Evolutionary conservation across 2,888 invertebrate species (phyloP), one percentile per base, ranked within the genome.

Genomic region (Mythimna albipuncta): DNA sequence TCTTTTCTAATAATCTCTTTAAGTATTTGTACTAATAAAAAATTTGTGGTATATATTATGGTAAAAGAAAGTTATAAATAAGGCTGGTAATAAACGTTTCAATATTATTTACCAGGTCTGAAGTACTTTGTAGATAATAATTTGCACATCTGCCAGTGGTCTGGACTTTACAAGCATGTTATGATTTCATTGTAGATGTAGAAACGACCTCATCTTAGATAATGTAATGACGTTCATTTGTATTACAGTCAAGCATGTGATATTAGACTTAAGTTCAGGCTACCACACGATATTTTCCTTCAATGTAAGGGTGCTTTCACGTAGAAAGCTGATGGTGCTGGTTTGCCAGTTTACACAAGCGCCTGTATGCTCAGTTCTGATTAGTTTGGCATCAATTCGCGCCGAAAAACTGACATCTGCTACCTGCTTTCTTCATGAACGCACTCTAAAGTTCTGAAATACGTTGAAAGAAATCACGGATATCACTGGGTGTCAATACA

Each of bases 161-260:
- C 79, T 80, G 75, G 75, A 76, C 64, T 73, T 32, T 62, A 78
- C 41, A 41, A 64, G 75, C 80, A 76, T 80, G 75, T 26, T 74
- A 55, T 61, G 41, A 21, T 61, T 52, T 74, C 75, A 64, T 64
- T 61, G 64, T 76, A 76, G 80, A 73, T 21, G 7, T 75, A 79
- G 57, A 72, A 72, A 62, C 54, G 10, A 57, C 7, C 50, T 55
- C 64, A 75, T 73, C 16, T 9, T 79, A 32, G 21, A 32, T 52
- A 52, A 52, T 52, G 13, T 77, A 57, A 54, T 62, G 13, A 35
- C 16, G 11, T 57, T 9, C n/a, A 10, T 57, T 41, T 11, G 47
- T 19, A n/a, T 11, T 11, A 52, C 5, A 58, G 13, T 44, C 13
- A 58, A 57, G 62, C 50, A 69, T 63, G 62, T 11, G 26, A 38